Percentiles rank a stretch among this genome's conserved stretches.
These are phyloP conservation scores for Poeciliopsis retropinna DNA, from an alignment of 2,113 vertebrate genomes.

Conservation along the genomic window DNA sequence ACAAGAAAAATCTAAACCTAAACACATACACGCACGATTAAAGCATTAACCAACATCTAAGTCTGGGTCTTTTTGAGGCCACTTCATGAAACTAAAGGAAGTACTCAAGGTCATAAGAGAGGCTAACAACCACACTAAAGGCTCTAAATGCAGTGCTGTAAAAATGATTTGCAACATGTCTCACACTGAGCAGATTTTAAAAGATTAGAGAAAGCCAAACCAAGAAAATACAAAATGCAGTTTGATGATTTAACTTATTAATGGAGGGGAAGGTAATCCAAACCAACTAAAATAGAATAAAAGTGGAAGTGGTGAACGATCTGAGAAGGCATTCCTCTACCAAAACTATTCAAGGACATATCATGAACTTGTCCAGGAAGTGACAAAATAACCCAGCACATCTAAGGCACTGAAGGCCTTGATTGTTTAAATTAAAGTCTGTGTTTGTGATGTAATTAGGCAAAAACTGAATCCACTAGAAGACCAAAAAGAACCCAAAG, in stretches of 20 bases:
- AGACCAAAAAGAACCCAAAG: background rate
- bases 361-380: too few relatives aligned
- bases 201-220: background rate
- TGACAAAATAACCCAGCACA: too few relatives aligned
- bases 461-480: background rate
- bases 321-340: too few relatives aligned
- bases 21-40: background rate
- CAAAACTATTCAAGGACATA: too few relatives aligned
- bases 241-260: background rate
- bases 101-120: background rate
- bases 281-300: background rate
- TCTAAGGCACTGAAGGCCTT: too few relatives aligned
- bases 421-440: too few relatives aligned
- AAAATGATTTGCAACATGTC: background rate
- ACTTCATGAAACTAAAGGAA: conserved; percentile 1
- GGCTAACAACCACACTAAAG: conserved; percentile 15
- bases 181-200: background rate
- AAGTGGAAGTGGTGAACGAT: too few relatives aligned
- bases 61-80: too few relatives aligned
- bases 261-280: background rate
- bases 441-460: too few relatives aligned
- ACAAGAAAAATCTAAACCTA: background rate
- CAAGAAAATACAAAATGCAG: background rate
- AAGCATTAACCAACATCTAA: background rate
- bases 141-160: conserved; percentile 1